phyloP scores from a whole-genome alignment of 2,888 invertebrate species.

The Lycocerus yunnanus region DNA sequence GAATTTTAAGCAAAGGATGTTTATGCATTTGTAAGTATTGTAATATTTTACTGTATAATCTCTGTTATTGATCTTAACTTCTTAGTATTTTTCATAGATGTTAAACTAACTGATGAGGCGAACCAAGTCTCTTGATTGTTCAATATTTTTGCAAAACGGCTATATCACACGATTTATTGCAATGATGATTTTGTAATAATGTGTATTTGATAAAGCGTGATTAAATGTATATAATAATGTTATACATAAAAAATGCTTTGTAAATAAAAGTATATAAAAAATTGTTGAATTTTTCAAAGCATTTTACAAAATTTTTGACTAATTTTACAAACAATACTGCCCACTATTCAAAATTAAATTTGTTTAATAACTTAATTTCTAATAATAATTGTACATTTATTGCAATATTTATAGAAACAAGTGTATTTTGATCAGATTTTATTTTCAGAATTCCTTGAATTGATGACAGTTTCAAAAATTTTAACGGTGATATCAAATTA shows the following conservation, averaged over 20 bases:
- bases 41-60: slow-evolving; percentile 50
- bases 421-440: too few species aligned
- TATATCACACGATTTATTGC: slow-evolving; percentile 48
- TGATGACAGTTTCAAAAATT: too few species aligned
- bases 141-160: slow-evolving; percentile 46
- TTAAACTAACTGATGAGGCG: slow-evolving; percentile 38
- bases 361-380: too few species aligned
- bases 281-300: slow-evolving; percentile 3
- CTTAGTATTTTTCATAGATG: slow-evolving; percentile 37
- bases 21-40: slow-evolving; percentile 40
- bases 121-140: slow-evolving; percentile 40
- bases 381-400: too few species aligned
- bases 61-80: slow-evolving; percentile 39
- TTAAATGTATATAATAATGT: slow-evolving; percentile 49
- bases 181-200: slow-evolving; percentile 44
- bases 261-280: slow-evolving; percentile 38
- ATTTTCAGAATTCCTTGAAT: too few species aligned
- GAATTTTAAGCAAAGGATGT: slow-evolving; percentile 30
- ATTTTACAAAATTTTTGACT: not conserved
- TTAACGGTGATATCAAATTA: too few species aligned
- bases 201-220: slow-evolving; percentile 46
- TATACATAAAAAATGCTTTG: slow-evolving; percentile 43
- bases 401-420: too few species aligned
- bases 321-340: too few species aligned
- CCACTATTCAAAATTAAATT: too few species aligned